phyloP scores from a whole-genome alignment of 2,888 invertebrate genomes.

The Ormyrus thymus region DNA sequence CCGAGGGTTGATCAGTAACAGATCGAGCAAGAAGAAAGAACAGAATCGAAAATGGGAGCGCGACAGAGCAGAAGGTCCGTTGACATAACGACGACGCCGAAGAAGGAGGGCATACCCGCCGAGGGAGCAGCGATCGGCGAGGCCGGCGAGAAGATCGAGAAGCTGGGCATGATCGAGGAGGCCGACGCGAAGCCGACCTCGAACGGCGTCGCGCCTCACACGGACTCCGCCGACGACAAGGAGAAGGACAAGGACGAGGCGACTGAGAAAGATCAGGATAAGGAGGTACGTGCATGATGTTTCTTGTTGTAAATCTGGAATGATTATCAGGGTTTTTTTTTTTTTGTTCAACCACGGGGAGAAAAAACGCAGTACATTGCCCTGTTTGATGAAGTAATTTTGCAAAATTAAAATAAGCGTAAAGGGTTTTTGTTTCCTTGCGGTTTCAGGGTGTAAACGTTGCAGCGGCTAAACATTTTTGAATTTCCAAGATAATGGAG shows the following conservation, averaged over 20 bases:
- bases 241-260: conserved; percentile 83
- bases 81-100: conserved; percentile 86
- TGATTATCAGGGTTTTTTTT: too few relatives aligned
- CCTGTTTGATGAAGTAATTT: too few relatives aligned
- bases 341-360: too few relatives aligned
- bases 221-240: conserved; percentile 75
- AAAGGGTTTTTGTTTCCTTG: too few relatives aligned
- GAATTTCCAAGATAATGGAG: too few relatives aligned
- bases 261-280: conserved; percentile 79
- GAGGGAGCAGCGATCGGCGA: conserved; percentile 75
- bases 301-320: too few relatives aligned
- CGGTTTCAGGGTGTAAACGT: too few relatives aligned
- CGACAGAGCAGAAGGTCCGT: conserved; percentile 92
- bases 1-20: background rate
- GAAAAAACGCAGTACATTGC: too few relatives aligned
- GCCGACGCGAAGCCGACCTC: conserved; percentile 83
- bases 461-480: too few relatives aligned
- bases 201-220: conserved; percentile 83
- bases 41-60: conserved; percentile 82
- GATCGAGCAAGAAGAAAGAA: conserved; percentile 50
- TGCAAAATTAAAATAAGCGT: too few relatives aligned
- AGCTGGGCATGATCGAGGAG: conserved; percentile 87
- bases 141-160: conserved; percentile 69
- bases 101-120: conserved; percentile 73
- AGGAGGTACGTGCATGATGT: conserved; percentile 73